phyloP scores from a whole-genome alignment of 2,888 invertebrate species.

The Monochamus alternatus region DNA sequence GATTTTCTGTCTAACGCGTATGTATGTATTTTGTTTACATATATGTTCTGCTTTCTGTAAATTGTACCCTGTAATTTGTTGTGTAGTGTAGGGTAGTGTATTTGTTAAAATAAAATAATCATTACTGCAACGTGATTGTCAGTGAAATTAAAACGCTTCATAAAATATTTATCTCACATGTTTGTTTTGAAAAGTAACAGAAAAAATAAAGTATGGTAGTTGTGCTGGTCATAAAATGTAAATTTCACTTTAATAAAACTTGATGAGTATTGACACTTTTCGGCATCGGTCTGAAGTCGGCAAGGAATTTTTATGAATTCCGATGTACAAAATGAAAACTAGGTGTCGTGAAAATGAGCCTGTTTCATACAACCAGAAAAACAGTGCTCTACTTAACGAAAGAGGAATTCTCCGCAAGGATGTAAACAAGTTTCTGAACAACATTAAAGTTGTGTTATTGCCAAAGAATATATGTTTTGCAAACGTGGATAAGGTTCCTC shows the following conservation, averaged over 20 bases:
- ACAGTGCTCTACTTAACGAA: constrained; percentile 82
- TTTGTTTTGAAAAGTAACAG: no score
- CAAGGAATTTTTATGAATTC: constrained; percentile 53
- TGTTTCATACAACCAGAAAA: constrained; percentile 76
- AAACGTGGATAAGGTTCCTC: neutral
- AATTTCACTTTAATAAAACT: neutral
- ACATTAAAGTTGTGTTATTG: constrained; percentile 43
- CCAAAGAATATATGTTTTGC: neutral
- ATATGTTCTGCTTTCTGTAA: no score
- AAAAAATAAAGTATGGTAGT: no score
- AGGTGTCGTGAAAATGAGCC: constrained; percentile 76
- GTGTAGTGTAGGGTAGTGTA: no score
- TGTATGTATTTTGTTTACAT: no score
- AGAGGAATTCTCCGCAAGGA: constrained; percentile 76
- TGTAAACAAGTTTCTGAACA: constrained; percentile 72
- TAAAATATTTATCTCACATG: no score
- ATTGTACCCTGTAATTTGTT: no score
- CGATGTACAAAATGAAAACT: constrained; percentile 53
- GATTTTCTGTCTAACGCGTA: no score
- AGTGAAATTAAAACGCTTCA: no score
- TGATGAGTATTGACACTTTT: neutral
- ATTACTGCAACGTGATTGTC: no score
- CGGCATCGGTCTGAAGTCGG: neutral
- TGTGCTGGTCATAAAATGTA: no score
- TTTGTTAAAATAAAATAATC: no score